phyloP scores from a whole-genome alignment of 2,113 vertebrate genomes.

The Tenrec ecaudatus region DNA sequence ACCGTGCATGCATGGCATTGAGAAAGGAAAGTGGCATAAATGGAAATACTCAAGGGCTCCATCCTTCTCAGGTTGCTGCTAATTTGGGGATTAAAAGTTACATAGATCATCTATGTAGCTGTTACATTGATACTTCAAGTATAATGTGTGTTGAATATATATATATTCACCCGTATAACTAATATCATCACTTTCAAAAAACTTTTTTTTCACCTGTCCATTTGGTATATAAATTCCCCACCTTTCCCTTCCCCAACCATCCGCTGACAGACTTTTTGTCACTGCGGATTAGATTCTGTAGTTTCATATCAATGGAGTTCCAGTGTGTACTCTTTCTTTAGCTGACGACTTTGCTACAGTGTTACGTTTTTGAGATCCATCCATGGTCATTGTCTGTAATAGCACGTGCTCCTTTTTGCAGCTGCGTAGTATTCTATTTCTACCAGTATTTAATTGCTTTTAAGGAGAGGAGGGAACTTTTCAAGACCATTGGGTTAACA shows the following conservation, averaged over 20 bases:
- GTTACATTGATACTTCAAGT: conserved; percentile 28
- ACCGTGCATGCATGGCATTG: background rate
- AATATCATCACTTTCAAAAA: background rate
- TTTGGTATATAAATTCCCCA: background rate
- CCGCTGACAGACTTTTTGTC: background rate
- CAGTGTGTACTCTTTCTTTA: background rate
- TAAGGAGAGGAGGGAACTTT: background rate
- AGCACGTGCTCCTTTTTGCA: background rate
- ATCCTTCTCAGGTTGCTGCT: background rate
- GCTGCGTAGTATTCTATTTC: conserved; percentile 49
- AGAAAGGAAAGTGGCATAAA: conserved; percentile 35
- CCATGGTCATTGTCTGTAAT: background rate
- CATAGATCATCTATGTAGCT: background rate
- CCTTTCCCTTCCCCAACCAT: background rate
- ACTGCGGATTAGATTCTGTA: background rate
- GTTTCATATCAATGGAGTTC: background rate
- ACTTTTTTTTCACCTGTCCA: background rate
- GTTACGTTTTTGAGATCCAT: background rate
- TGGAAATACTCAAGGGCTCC: background rate
- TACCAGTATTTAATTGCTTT: background rate
- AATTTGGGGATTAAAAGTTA: background rate
- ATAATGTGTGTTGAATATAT: conserved; percentile 11
- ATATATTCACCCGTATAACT: background rate
- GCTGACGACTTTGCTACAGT: background rate
- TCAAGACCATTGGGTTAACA: background rate